phyloP scores from a whole-genome alignment of 2,113 vertebrate genomes.

The Bagarius yarrelli region DNA sequence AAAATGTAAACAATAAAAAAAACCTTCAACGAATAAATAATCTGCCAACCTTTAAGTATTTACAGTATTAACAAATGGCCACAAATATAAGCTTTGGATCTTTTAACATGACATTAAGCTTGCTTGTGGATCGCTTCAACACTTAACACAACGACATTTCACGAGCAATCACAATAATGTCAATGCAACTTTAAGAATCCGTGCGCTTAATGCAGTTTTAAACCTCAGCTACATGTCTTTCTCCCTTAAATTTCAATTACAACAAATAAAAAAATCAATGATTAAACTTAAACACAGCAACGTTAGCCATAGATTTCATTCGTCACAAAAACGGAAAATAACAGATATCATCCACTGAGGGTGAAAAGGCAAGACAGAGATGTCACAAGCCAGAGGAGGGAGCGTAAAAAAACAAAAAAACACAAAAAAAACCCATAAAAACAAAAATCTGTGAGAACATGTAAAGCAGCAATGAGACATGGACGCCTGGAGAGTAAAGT shows the following conservation, averaged over 20 bases:
- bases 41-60: constrained; percentile 58
- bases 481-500: constrained; percentile 28
- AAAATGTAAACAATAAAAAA: neutral
- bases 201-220: constrained; percentile 45
- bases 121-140: constrained; percentile 42
- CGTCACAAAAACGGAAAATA: constrained; percentile 57
- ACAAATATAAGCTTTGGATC: constrained; percentile 58
- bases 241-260: constrained; percentile 33
- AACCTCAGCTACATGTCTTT: constrained; percentile 51
- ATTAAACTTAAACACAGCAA: constrained; percentile 50
- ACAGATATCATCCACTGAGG: constrained; percentile 49
- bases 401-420: neutral
- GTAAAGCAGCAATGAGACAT: constrained; percentile 16
- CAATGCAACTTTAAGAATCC: constrained; percentile 53
- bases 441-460: neutral
- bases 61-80: constrained; percentile 62
- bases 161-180: constrained; percentile 52
- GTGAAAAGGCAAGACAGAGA: constrained; percentile 50
- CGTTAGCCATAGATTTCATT: constrained; percentile 53
- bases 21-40: constrained; percentile 62
- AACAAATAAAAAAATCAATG: constrained; percentile 42
- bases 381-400: constrained; percentile 39
- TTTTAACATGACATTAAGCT: constrained; percentile 51
- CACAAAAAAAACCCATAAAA: neutral
- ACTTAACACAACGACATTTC: constrained; percentile 45